Evolutionary conservation across 2,113 vertebrate species (phyloP).

Genomic region (Vombatus ursinus): DNA sequence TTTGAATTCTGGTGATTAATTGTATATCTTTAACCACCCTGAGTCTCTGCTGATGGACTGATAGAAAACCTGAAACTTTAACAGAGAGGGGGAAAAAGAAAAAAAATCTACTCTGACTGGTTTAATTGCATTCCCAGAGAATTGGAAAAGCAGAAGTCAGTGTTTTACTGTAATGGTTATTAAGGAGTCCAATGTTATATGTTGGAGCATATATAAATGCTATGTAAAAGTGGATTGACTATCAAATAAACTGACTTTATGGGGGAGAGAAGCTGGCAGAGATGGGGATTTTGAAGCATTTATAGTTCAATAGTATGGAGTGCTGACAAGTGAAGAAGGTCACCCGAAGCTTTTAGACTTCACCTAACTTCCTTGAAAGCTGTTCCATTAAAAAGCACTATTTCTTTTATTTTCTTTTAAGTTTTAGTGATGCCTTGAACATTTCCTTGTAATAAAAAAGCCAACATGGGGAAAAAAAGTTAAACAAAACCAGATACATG

Average conservation of each 20-base stretch:
- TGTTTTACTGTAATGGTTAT: slow-evolving; percentile 43
- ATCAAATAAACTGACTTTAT: slow-evolving; percentile 4
- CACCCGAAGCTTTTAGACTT: background rate
- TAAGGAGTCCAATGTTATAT: slow-evolving; percentile 7
- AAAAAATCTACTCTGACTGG: background rate
- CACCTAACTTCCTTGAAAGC: background rate
- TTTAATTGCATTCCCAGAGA: slow-evolving; percentile 46
- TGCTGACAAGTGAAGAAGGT: rapidly evolving
- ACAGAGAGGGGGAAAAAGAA: background rate
- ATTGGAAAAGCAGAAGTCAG: slow-evolving; percentile 27
- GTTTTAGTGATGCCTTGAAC: background rate
- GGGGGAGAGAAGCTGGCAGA: background rate
- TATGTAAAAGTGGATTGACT: background rate
- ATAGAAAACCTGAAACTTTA: slow-evolving; percentile 14
- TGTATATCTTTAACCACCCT: slow-evolving; percentile 42
- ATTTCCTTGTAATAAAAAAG: background rate
- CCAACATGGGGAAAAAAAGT: background rate
- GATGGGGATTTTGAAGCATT: background rate
- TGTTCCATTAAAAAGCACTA: background rate
- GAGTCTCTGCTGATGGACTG: background rate
- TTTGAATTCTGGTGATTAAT: slow-evolving; percentile 70
- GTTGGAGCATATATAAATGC: background rate
- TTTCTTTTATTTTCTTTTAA: background rate
- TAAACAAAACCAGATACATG: background rate
- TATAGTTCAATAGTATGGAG: background rate